A percentile compares a stretch with the other conserved stretches of the same genome.
Conservation (phyloP, 2,113 vertebrate species). For the Notiomystis cincta region DNA sequence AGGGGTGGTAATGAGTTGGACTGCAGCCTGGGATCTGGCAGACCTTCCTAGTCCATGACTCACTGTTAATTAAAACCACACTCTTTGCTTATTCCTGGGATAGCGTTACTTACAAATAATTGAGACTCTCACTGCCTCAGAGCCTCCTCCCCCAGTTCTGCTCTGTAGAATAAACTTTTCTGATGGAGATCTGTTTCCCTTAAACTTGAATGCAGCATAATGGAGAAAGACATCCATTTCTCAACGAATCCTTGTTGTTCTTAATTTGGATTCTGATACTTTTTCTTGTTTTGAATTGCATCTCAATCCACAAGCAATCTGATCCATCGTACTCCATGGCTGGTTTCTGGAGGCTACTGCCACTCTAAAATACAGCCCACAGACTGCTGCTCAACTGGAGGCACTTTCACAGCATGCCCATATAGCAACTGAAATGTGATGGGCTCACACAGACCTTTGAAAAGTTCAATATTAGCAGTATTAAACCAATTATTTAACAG, state of each 20-base stretch:
- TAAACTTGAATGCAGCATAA: not conserved
- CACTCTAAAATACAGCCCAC: not conserved
- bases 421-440: not conserved
- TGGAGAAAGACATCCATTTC: slow-evolving; percentile 25
- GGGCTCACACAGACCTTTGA: not conserved
- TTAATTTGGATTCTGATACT: slow-evolving; percentile 10
- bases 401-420: not conserved
- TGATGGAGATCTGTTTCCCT: slow-evolving; percentile 16
- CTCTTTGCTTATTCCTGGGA: slow-evolving; percentile 64
- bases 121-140: not conserved
- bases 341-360: not conserved
- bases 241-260: not conserved
- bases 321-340: not conserved
- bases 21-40: slow-evolving; percentile 57
- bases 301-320: not conserved
- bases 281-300: not conserved
- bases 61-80: slow-evolving; percentile 75
- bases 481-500: not conserved
- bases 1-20: slow-evolving; percentile 61
- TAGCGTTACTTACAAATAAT: slow-evolving; percentile 50
- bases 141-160: not conserved
- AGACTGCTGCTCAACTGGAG: not conserved
- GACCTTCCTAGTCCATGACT: slow-evolving; percentile 59
- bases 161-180: not conserved
- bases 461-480: not conserved